phyloP scores from a whole-genome alignment of 2,888 invertebrate species.

The Troilus luridus region DNA sequence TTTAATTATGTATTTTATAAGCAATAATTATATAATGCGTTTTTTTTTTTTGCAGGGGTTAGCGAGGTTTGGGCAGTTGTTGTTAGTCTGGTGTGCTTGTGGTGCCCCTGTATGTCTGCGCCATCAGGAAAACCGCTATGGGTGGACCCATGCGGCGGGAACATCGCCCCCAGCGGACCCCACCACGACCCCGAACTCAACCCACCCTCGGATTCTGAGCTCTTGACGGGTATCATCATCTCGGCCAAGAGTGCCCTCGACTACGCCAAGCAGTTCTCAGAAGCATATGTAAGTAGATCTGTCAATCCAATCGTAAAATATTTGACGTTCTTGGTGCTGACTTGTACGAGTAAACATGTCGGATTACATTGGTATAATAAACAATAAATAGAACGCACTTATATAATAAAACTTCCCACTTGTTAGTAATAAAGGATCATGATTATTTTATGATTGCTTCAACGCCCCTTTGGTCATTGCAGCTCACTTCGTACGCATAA shows the following conservation, averaged over 20 bases:
- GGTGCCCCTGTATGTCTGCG: slow-evolving; percentile 69
- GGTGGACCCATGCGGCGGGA: slow-evolving; percentile 72
- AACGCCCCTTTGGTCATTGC: background rate
- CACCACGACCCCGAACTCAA: slow-evolving; percentile 68
- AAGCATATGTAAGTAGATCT: slow-evolving; percentile 71
- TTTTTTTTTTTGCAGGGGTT: slow-evolving; percentile 69
- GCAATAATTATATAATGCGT: background rate
- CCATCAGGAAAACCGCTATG: slow-evolving; percentile 70
- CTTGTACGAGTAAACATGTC: background rate
- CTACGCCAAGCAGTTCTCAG: slow-evolving; percentile 70
- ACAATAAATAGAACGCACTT: too few relatives aligned
- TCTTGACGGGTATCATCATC: slow-evolving; percentile 69
- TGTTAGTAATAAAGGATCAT: background rate
- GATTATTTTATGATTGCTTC: background rate
- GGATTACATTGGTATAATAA: background rate
- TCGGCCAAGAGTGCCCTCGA: slow-evolving; percentile 70
- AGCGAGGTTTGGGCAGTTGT: slow-evolving; percentile 69
- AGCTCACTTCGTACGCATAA: background rate
- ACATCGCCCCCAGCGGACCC: slow-evolving; percentile 66
- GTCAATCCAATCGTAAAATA: background rate
- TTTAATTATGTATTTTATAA: background rate
- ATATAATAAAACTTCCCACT: background rate
- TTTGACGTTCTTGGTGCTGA: background rate
- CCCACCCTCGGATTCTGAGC: slow-evolving; percentile 59
- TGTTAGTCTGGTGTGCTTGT: slow-evolving; percentile 69